phyloP scores from a whole-genome alignment of 2,888 invertebrate species.

The Xestia rhomboidea region DNA sequence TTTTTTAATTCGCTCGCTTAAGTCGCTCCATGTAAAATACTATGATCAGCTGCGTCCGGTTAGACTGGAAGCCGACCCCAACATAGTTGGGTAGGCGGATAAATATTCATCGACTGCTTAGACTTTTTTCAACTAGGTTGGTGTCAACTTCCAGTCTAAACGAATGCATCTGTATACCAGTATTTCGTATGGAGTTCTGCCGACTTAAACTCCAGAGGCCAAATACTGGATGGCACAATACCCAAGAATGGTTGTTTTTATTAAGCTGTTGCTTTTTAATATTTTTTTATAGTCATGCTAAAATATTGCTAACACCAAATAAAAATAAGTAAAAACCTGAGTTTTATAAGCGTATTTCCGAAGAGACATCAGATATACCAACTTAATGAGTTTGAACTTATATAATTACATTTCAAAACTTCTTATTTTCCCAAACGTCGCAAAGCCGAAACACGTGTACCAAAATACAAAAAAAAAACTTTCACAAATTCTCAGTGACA shows the following conservation, averaged over 20 bases:
- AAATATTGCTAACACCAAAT: background rate
- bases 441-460: slow-evolving; percentile 9
- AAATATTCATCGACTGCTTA: background rate
- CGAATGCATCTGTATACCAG: background rate
- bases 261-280: background rate
- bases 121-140: background rate
- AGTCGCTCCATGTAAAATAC: too few species aligned
- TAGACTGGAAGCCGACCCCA: too few species aligned
- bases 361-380: background rate
- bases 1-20: background rate
- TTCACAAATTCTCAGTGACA: background rate
- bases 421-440: background rate
- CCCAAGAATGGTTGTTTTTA: background rate
- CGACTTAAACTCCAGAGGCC: background rate
- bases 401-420: background rate
- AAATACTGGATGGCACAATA: background rate
- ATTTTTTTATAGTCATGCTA: background rate
- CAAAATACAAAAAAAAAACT: background rate
- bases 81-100: too few species aligned
- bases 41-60: too few species aligned
- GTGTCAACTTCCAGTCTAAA: background rate
- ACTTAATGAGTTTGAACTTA: background rate
- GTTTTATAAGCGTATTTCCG: background rate
- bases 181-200: too few species aligned
- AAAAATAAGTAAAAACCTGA: background rate